Evolutionary conservation across 1,140 invertebrate species (phyloP), one percentile per base, ranked within the genome.

Genomic region (Drosophila bocki): DNA sequence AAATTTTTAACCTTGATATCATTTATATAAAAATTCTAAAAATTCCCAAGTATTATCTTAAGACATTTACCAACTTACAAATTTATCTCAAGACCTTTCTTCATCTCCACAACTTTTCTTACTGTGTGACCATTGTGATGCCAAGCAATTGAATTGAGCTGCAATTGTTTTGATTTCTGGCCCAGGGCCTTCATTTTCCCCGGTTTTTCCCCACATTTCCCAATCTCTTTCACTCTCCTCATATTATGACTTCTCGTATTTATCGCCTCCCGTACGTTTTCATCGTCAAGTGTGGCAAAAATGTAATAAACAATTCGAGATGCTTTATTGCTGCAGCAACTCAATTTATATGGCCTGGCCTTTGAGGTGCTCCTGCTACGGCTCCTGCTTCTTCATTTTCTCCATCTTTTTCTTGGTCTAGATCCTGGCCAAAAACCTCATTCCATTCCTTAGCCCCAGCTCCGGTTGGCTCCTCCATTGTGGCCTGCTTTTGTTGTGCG

Each of bases 81-180:
- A 29, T 29, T 45, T 35, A 8, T n/a, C 3, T 4, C 1, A 13
- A 19, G 32, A 19, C 3, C 3, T 35, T 5, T 15, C 4, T 37
- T 3, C 7, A 22, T 54, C 17, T 22, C 13, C 13, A 19, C 12
- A 22, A 9, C 1, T 9, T 54, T 54, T 54, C 53, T 54, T 39
- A 13, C 19, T 39, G 53, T 54, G 53, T 47, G 37, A 50, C 26
- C 54, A 61, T 68, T 47, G 59, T 50, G 45, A 67, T 48, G 77
- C 47, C 62, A 59, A 76, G 81, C 83, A 83, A 88, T 88, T 88
- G 84, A 88, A 88, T 88, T 88, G 84, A 90, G 84, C 75, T 88
- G 85, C 84, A 88, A 88, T 88, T 88, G 84, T 88, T 88, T 88
- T 88, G 84, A 88, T 88, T 88, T 88, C 82, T 88, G 62, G 84